A percentile compares a stretch with the other conserved stretches of the same genome.
Evolutionary conservation across 2,797 vertebrate species (phyloP).

Genomic region (Anas acuta): DNA sequence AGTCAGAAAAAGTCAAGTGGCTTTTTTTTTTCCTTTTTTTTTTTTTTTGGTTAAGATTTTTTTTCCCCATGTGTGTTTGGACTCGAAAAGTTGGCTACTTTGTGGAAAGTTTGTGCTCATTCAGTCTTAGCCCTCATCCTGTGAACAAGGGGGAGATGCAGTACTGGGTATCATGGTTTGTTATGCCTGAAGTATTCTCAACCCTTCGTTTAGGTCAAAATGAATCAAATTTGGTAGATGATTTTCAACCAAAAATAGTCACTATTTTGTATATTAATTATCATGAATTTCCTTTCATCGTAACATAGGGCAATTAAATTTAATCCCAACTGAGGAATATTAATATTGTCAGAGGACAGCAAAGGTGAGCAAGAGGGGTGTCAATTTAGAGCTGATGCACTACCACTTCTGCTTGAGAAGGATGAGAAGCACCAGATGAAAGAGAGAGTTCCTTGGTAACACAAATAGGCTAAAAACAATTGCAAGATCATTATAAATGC

Average conservation of each 20-base stretch:
- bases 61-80: background rate
- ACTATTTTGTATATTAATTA: background rate
- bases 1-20: slow-evolving; percentile 8
- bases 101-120: background rate
- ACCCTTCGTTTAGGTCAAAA: background rate
- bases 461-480: background rate
- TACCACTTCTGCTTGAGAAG: background rate
- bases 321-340: background rate
- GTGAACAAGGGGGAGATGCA: background rate
- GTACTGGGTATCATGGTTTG: background rate
- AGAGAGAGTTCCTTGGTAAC: background rate
- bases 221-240: background rate
- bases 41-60: too few species aligned
- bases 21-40: background rate
- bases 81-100: background rate
- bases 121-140: background rate
- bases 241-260: background rate
- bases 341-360: background rate
- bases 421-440: background rate
- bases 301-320: background rate
- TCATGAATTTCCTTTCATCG: background rate
- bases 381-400: background rate
- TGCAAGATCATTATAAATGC: background rate
- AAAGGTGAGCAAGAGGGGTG: background rate
- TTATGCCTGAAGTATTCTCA: background rate